These are phyloP conservation scores for Myotis planiceps DNA, from an alignment of 2,797 vertebrate species.

Conservation along the genomic window DNA sequence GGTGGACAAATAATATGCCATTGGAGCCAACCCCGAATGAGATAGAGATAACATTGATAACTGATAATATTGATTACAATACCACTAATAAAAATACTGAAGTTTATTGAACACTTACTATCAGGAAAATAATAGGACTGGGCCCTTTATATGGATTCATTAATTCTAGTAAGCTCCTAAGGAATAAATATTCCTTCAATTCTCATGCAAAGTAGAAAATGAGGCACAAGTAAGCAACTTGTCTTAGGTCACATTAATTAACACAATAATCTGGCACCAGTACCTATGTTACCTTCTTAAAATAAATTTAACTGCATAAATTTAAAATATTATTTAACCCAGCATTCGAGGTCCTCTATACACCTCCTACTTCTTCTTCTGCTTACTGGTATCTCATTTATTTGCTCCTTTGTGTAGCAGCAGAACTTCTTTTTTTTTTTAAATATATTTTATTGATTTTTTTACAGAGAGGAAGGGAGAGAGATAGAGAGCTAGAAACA, in stretches of 20 bases:
- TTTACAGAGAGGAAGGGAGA: no score
- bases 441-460: no score
- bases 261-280: not conserved
- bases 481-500: no score
- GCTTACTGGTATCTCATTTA: not conserved
- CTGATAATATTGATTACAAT: not conserved
- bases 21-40: not conserved
- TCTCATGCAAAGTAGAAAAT: not conserved
- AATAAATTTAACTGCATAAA: not conserved
- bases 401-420: not conserved
- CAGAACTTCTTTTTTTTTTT: not conserved
- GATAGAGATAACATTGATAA: not conserved
- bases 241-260: not conserved
- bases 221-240: not conserved
- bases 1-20: not conserved
- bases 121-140: not conserved
- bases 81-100: not conserved
- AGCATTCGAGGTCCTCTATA: not conserved
- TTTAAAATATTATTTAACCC: not conserved
- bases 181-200: not conserved
- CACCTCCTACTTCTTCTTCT: not conserved
- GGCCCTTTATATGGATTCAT: not conserved
- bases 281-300: not conserved
- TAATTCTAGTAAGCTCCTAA: not conserved
- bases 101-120: not conserved